Evolutionary conservation across 2,113 vertebrate species (phyloP).

Genomic region (Cynopterus brachyotis): DNA sequence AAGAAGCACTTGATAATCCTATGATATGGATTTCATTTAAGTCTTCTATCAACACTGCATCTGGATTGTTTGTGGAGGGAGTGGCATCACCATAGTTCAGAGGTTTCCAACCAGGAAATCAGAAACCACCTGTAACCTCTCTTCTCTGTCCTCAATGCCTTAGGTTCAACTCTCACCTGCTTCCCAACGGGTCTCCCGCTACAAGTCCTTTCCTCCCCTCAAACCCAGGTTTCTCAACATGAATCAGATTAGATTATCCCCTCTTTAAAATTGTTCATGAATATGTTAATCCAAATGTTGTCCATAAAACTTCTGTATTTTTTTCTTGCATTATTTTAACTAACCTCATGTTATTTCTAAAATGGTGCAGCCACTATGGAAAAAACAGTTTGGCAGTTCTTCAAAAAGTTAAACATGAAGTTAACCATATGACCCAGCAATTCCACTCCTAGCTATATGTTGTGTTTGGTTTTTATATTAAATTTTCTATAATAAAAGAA

Average conservation of each 20-base stretch:
- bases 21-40: not conserved
- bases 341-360: not conserved
- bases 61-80: not conserved
- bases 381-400: not conserved
- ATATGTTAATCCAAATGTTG: not conserved
- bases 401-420: not conserved
- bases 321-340: not conserved
- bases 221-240: not conserved
- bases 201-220: not conserved
- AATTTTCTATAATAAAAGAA: conserved; percentile 24
- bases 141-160: not conserved
- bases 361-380: not conserved
- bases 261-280: not conserved
- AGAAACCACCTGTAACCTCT: not conserved
- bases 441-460: not conserved
- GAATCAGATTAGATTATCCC: not conserved
- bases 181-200: not conserved
- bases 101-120: not conserved
- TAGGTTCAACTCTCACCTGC: not conserved
- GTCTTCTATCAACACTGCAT: not conserved
- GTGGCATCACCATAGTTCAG: not conserved
- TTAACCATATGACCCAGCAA: not conserved
- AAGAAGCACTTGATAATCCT: not conserved
- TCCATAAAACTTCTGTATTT: not conserved
- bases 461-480: not conserved